Percentiles rank a stretch among this genome's conserved stretches.
phyloP scores from a whole-genome alignment of 1,140 invertebrate species.

The Harlomillsia oculata region DNA sequence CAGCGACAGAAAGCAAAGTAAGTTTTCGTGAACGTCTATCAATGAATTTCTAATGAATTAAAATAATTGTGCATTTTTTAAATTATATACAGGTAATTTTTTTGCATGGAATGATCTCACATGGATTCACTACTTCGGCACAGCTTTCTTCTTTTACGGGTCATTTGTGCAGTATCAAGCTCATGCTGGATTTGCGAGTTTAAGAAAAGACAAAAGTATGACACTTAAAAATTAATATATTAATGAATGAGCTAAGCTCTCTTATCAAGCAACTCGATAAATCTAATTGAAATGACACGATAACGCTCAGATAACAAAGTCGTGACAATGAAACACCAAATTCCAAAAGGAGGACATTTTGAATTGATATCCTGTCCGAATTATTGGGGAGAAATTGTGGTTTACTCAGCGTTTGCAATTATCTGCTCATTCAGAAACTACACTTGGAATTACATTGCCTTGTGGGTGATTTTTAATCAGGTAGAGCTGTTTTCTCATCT shows the following conservation, averaged over 20 bases:
- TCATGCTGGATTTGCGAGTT: slow-evolving; percentile 58
- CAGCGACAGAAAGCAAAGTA: neutral
- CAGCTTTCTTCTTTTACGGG: slow-evolving; percentile 51
- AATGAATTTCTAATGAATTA: too few relatives aligned
- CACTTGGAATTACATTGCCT: slow-evolving; percentile 53
- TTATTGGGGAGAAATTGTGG: slow-evolving; percentile 67
- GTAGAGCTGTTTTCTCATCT: slow-evolving; percentile 40
- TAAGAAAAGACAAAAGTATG: slow-evolving; percentile 52
- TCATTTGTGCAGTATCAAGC: slow-evolving; percentile 58
- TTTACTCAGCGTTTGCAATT: slow-evolving; percentile 59
- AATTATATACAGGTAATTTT: too few relatives aligned
- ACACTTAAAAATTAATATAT: slow-evolving; percentile 13
- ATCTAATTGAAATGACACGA: too few relatives aligned
- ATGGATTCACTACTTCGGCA: neutral
- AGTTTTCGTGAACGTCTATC: too few relatives aligned
- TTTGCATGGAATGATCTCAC: neutral
- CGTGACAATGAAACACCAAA: slow-evolving; percentile 56
- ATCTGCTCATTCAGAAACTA: slow-evolving; percentile 49
- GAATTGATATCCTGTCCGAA: slow-evolving; percentile 71
- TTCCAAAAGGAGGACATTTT: slow-evolving; percentile 69
- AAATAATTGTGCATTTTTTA: neutral
- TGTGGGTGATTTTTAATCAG: slow-evolving; percentile 75
- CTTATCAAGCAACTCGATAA: too few relatives aligned
- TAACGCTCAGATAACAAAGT: slow-evolving; percentile 42
- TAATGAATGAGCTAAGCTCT: too few relatives aligned